Percentiles rank a stretch among this genome's conserved stretches.
Evolutionary conservation across 2,888 invertebrate species (phyloP).

Genomic region (Abrostola tripartita): DNA sequence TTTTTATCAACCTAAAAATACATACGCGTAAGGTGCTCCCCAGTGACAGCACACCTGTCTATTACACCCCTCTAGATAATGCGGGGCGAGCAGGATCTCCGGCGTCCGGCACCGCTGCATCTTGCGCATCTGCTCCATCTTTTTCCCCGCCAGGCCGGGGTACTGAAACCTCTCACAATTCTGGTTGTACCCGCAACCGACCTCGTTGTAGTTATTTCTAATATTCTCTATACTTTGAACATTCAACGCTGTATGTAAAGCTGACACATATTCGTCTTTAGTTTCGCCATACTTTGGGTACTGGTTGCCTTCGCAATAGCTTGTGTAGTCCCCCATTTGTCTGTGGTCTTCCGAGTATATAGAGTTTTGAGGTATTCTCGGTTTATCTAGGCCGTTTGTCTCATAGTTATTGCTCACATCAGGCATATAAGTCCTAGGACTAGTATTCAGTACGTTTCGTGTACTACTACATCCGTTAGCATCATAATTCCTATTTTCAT

Average conservation of each 20-base stretch:
- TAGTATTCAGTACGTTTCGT: constrained; percentile 76
- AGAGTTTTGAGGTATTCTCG: constrained; percentile 66
- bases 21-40: constrained; percentile 80
- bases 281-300: constrained; percentile 71
- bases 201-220: constrained; percentile 69
- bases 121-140: constrained; percentile 76
- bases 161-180: constrained; percentile 82
- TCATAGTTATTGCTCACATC: constrained; percentile 76
- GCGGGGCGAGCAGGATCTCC: constrained; percentile 93
- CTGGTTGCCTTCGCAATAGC: constrained; percentile 73
- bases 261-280: constrained; percentile 75
- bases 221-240: constrained; percentile 76
- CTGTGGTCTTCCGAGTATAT: constrained; percentile 75
- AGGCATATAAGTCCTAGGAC: constrained; percentile 76
- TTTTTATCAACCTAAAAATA: no score
- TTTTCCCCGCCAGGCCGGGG: constrained; percentile 84
- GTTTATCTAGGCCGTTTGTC: constrained; percentile 54
- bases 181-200: constrained; percentile 70
- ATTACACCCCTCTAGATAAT: constrained; percentile 88
- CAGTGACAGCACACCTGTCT: constrained; percentile 84
- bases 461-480: constrained; percentile 75
- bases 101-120: constrained; percentile 91
- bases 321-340: constrained; percentile 71
- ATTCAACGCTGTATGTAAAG: constrained; percentile 72
- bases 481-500: constrained; percentile 73